A percentile compares a stretch with the other conserved stretches of the same genome.
Conservation (phyloP, 2,113 vertebrate species). For the Macaca mulatta region DNA sequence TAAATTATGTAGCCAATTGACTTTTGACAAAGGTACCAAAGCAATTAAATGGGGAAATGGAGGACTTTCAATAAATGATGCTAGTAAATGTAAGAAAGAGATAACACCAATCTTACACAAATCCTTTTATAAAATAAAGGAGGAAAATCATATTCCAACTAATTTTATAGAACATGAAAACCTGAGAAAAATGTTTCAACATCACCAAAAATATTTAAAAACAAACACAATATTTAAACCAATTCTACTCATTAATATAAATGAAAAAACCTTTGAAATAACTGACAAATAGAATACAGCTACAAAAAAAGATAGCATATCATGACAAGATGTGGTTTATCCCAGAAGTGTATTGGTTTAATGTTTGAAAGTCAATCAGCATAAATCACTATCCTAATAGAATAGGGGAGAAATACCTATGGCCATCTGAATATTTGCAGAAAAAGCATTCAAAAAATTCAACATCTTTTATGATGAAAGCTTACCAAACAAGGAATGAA, state of each 20-base stretch:
- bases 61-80: background rate
- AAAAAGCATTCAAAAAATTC: background rate
- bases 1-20: background rate
- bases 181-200: background rate
- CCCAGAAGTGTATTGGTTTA: background rate
- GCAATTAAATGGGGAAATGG: background rate
- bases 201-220: background rate
- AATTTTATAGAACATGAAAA: background rate
- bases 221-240: background rate
- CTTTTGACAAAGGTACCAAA: conserved; percentile 1
- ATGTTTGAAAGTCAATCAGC: background rate
- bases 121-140: background rate
- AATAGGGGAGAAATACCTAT: background rate
- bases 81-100: background rate
- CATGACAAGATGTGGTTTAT: background rate
- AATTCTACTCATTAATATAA: background rate
- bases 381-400: background rate
- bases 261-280: background rate
- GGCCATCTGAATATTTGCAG: background rate
- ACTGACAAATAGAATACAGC: background rate
- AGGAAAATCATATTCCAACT: background rate
- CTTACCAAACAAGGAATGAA: background rate
- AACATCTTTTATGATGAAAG: background rate
- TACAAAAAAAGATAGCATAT: background rate
- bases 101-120: background rate